Base-by-base conservation (phyloP, 2,888 invertebrate genomes). In the Drosophila buzzatii region DNA sequence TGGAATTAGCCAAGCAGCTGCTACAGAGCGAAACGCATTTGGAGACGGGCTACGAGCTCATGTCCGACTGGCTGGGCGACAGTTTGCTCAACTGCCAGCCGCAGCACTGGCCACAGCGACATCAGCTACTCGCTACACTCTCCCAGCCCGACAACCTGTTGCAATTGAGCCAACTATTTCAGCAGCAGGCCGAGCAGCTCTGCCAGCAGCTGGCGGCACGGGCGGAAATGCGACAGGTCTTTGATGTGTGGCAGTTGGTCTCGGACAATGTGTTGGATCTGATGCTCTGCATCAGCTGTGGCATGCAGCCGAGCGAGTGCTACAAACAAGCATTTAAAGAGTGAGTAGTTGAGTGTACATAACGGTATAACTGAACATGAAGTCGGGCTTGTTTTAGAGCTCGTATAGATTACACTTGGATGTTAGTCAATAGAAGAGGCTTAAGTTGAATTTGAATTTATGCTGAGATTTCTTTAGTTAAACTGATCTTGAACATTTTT, bases 41-140 rank as follows among this genome's bases (percentile, higher is more conserved):
- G 65, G 71, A 79, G 20, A 86, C 82, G 10, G 85, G 85, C 31
- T 62, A 79, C 31, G 69, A 85, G 14, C 58, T 85, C 27, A 76
- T 85, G 81, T 60, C n/a, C n/a, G 60, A 71, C 64, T 86, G 79
- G 79, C 65, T 85, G 9, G 69, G 33, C 0, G 68, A 70, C 0
- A 70, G 82, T 23, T 31, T 76, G 3, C 62, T 82, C 16, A 73
- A 60, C 41, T 82, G 85, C n/a, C 23, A 42, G 39, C 31, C 56
- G 12, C 73, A 77, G 5, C 58, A 81, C 8, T 85, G 81, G 82
- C 14, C 61, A 7, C 64, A 73, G 20, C 70, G 86, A 1, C 85
- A 85, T 18, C 53, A 62, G 23, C 59, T 67, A 1, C 42, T 85
- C n/a, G 56, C 47, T 0, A 7, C 57, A 0, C 61, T 82, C 31